Base-by-base conservation (phyloP, 2,113 vertebrate species). In the Datnioides undecimradiatus region DNA sequence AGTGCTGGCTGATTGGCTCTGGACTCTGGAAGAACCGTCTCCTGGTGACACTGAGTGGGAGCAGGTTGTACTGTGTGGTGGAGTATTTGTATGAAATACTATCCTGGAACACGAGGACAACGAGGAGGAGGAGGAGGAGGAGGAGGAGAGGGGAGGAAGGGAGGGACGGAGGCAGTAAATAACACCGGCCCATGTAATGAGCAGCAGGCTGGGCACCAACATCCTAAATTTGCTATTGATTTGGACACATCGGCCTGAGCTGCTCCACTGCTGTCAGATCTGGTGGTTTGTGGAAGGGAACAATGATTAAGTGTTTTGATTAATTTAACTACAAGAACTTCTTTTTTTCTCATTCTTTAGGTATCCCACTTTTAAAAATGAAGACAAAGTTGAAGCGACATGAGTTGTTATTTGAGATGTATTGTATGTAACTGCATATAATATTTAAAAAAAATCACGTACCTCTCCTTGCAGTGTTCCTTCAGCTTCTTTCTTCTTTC, bases 181-280 rank as follows among this genome's bases (percentile, higher is more conserved):
- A 86, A 89, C 49, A 57, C 63, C 31, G 41, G 54, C 48, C 60
- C 59, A 27, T 69, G 80, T 85, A 81, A 88, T 87, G 70, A 86
- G 83, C 74, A 79, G 63, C 51, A 74, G 64, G 55, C 70, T 36
- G 52, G 63, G 60, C 55, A 14, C 40, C 7, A 21, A 81, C 78
- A 75, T 76, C 81, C 55, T 83, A 82, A 82, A 92, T 86, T 66
- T 76, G 46, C 55, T 89, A 90, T 86, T 88, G 88, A 91, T 91
- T 87, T 77, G 49, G 67, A 78, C 17, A 27, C 66, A 71, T 73
- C 23, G 13, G 16, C 49, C 59, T 3, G 60, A 69, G 73, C 58
- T 67, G 78, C 66, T 75, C 48, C 65, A 8, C 59, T 27, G 81
- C 73, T 75, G 76, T 77, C 38, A 78, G 62, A 73, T 60, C 41